Base-by-base conservation (phyloP, 2,797 vertebrate genomes). In the Cuniculus paca region DNA sequence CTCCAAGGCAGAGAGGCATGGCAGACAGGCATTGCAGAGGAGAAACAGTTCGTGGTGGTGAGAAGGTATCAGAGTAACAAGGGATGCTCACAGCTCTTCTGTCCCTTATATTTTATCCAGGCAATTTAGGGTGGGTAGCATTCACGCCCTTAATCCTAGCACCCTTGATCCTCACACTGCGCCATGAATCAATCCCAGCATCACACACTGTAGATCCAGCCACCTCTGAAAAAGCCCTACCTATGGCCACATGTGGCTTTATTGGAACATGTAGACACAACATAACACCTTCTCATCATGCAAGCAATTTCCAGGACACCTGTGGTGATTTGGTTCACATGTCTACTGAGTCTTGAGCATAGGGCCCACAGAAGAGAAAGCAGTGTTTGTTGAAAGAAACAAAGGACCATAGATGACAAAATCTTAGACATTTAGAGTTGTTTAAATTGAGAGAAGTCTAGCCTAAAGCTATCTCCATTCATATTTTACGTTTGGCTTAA, bases 291-390 rank as follows among this genome's bases (percentile, higher is more conserved):
- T 1, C 12, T 83, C 16, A 45, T 6, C 31, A 39, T 10, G 0
- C 65, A 19, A 19, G 24, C 12, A 24, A 45, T 20, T 36, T 42
- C 11, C 28, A 39, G 68, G 22, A 31, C 61, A 70, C 19, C 63
- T 48, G 17, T 2, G 26, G 0, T 74, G n/a, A 48, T 65, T 24
- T 54, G 19, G 72, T n/a, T 70, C 70, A 39, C 24, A 74, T 14
- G 20, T 0, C 7, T 20, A 8, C 28, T 2, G 2, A 58, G 16
- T 88, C 14, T 34, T 1, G 2, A 17, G 31, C 9, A 2, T 14
- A 16, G 61, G 0, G 2, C 6, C 5, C 54, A 5, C 20, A 81
- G 72, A 24, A 36, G 54, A 63, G n/a, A 26, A 3, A 22, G 72
- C 75, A 12, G 36, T 52, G 28, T 2, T 56, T 74, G 45, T 34